Evolutionary conservation across 2,888 invertebrate species (phyloP), one percentile per base, ranked within the genome.

Genomic region (Folsomia candida): DNA sequence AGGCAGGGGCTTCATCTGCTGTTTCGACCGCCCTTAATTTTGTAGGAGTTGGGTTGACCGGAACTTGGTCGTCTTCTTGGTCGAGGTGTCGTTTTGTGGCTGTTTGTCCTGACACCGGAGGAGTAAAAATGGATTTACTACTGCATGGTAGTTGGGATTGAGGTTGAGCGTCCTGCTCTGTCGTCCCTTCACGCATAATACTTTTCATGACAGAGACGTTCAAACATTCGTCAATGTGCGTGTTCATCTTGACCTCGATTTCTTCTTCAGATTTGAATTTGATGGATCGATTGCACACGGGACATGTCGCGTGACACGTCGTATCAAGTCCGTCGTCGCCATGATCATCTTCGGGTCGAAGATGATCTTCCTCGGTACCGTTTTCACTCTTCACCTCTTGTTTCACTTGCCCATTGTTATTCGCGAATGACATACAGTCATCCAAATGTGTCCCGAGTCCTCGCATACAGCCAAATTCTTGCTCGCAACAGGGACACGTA

Each of bases 181-280:
- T 14, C 4, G 6, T 37, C 14, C 14, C 37, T 37, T 37, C 37
- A 37, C 14, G 4, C 14, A 37, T 9, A 37, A 37, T 37, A 9
- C 14, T 37, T 4, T 37, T 37, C 37, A 37, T 37, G 6, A 37
- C 4, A 37, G 37, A 14, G 14, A 37, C 37, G 37, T 59, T 73
- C 22, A 73, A 28, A 37, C 73, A 73, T 11, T 70, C 68, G 26
- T 73, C 73, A 18, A 73, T 63, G 25, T 73, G 73, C 0, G 47
- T 6, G 47, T 70, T 68, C 51, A 73, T 69, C 1, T 51, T 25
- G 11, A n/a, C 14, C 51, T 73, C 73, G 1, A 54, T 58, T 47
- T 70, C 68, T 1, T 29, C 20, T 1, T 27, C 28, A 4, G 62
- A 68, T 1, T 22, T 22, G 51, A 66, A 66, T 58, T 66, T n/a